Conservation (phyloP, 2,888 invertebrate species). For the Ochropacha duplaris region DNA sequence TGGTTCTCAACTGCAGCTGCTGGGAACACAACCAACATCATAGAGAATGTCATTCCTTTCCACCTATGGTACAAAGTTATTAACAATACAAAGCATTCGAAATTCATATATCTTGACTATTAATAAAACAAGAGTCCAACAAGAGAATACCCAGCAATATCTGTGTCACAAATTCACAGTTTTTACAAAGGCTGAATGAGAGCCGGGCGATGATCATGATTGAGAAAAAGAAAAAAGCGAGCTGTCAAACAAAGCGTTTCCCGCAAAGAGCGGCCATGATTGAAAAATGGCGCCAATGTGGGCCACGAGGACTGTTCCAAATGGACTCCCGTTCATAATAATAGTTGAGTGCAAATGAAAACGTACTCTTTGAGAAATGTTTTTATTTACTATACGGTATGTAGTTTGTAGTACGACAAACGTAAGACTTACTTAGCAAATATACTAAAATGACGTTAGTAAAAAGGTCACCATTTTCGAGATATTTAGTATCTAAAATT, state of each 20-base stretch:
- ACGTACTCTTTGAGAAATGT: neutral
- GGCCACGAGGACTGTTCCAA: slow-evolving; percentile 21
- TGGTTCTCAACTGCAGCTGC: too few species aligned
- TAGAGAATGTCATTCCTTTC: too few species aligned
- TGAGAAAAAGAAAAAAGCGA: slow-evolving; percentile 19
- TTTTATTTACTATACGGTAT: too few species aligned
- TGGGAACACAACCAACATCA: too few species aligned
- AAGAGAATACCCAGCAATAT: slow-evolving; percentile 11
- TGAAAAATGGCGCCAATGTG: slow-evolving; percentile 31
- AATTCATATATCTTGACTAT: neutral
- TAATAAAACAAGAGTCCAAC: slow-evolving; percentile 12
- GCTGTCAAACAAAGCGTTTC: slow-evolving; percentile 31
- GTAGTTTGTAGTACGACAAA: too few species aligned
- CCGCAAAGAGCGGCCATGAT: slow-evolving; percentile 20
- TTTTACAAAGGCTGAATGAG: slow-evolving; percentile 26
- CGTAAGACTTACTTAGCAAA: too few species aligned
- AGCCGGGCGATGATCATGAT: slow-evolving; percentile 26
- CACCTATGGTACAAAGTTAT: too few species aligned
- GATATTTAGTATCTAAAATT: too few species aligned
- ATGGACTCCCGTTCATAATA: neutral
- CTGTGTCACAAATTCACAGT: slow-evolving; percentile 22
- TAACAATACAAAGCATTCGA: too few species aligned
- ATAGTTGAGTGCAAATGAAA: neutral
- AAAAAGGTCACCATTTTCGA: too few species aligned
- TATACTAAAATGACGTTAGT: too few species aligned